Percentiles rank a stretch among this genome's conserved stretches.
These are phyloP conservation scores for Sinodicranocentrus sp. DNA, from an alignment of 2,888 invertebrate genomes.

Conservation along the genomic window DNA sequence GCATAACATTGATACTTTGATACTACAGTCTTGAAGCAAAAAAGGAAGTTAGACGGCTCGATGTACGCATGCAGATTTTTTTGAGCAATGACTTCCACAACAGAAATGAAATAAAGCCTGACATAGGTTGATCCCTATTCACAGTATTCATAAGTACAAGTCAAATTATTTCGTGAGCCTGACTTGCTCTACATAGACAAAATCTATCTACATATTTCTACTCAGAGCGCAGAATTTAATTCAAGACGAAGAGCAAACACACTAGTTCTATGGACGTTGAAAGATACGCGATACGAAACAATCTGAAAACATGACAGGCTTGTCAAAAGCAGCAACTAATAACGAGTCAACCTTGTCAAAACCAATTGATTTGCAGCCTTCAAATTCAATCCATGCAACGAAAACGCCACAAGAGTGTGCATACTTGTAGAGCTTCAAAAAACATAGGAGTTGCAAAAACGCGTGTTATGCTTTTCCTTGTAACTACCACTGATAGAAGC, in stretches of 20 bases:
- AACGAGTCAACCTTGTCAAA: constrained; percentile 61
- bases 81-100: constrained; percentile 28
- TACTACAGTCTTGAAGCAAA: neutral
- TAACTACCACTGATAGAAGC: neutral
- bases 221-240: no score
- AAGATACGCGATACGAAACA: constrained; percentile 12
- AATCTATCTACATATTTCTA: no score
- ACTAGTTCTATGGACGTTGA: no score
- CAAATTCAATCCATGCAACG: constrained; percentile 30
- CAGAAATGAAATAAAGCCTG: constrained; percentile 29
- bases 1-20: neutral
- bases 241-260: no score
- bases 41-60: neutral
- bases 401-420: neutral
- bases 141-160: neutral
- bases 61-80: constrained; percentile 32
- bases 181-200: no score
- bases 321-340: constrained; percentile 55
- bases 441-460: neutral
- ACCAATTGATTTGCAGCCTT: constrained; percentile 64
- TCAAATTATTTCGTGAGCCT: neutral
- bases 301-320: constrained; percentile 40
- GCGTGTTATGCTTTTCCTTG: neutral
- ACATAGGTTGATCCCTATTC: constrained; percentile 17
- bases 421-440: constrained; percentile 13